Percentiles rank a stretch among this genome's conserved stretches.
phyloP scores from a whole-genome alignment of 2,113 vertebrate species.

The cat (Felis catus) region F.catus_Fca126_mat1.0 CM031420.1:63495501-63496000 shows the following conservation, averaged over 20 bases:
- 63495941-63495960: neutral
- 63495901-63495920: neutral
- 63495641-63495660: neutral
- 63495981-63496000: conserved; percentile 58
- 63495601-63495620: neutral
- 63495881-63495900: conserved; percentile 31
- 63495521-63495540: neutral
- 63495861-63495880: neutral
- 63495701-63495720: conserved; percentile 22
- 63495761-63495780: conserved; percentile 1
- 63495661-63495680: neutral
- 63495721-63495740: conserved; percentile 15
- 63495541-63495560: neutral
- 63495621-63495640: neutral
- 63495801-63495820: neutral
- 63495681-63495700: neutral
- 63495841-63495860: neutral
- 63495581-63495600: neutral
- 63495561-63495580: neutral
- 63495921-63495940: neutral
- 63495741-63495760: neutral
- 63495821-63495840: neutral
- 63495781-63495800: neutral
- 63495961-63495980: neutral
- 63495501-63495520: neutral